These are phyloP conservation scores for Phrynocephalus versicolor DNA, from an alignment of 2,113 vertebrate species.

Conservation along the genomic window DNA sequence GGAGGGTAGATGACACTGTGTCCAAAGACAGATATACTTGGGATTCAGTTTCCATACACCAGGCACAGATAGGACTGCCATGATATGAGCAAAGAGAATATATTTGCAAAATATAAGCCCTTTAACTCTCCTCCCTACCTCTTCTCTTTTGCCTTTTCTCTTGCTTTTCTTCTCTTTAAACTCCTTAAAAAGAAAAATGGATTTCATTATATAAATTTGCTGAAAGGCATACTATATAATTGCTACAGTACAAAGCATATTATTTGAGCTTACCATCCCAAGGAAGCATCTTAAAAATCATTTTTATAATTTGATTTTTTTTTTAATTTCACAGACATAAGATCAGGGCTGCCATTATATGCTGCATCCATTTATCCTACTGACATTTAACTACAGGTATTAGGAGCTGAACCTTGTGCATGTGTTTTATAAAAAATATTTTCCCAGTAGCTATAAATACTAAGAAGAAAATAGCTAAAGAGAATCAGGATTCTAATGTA, in stretches of 20 bases:
- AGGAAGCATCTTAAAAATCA: neutral
- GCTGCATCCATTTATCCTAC: too few species aligned
- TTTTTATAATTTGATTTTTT: slow-evolving; percentile 6
- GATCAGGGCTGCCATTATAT: too few species aligned
- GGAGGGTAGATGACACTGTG: neutral
- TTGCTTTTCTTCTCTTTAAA: slow-evolving; percentile 52
- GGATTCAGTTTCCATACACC: neutral
- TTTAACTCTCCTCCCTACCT: slow-evolving; percentile 67
- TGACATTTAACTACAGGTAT: too few species aligned
- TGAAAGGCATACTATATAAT: slow-evolving; percentile 20
- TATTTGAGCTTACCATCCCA: neutral
- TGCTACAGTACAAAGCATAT: neutral
- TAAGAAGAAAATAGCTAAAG: neutral
- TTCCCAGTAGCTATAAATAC: too few species aligned
- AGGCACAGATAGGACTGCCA: slow-evolving; percentile 16
- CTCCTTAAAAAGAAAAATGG: slow-evolving; percentile 58
- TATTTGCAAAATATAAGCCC: neutral
- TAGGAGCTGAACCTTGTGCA: too few species aligned
- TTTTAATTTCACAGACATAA: too few species aligned
- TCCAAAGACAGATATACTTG: neutral
- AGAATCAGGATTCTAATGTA: neutral
- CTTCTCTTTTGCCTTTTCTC: slow-evolving; percentile 57
- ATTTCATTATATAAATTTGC: slow-evolving; percentile 40
- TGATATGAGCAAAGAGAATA: neutral
- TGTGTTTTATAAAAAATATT: neutral